A percentile compares a stretch with the other conserved stretches of the same genome.
Evolutionary conservation across 2,888 invertebrate genomes (phyloP).

Genomic region (Sisyra nigra): DNA sequence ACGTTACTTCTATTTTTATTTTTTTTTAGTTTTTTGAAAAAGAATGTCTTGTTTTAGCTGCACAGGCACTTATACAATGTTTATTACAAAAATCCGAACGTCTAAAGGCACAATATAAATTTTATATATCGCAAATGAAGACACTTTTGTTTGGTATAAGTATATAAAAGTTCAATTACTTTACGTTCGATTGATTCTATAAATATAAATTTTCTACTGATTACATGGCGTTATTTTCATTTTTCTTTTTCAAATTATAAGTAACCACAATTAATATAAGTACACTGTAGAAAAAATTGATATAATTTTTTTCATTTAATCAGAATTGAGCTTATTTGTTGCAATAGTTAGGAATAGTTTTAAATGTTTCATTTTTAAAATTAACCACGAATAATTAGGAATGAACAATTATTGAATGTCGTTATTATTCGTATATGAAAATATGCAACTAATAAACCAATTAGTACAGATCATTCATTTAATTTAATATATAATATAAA

Average conservation of each 20-base stretch:
- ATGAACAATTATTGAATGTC: neutral
- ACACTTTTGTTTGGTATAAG: constrained; percentile 4
- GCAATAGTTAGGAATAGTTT: neutral
- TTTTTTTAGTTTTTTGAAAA: neutral
- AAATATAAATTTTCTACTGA: no score
- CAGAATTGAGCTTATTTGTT: no score
- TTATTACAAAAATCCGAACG: constrained; percentile 2
- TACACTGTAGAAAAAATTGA: constrained; percentile 1
- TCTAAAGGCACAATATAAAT: constrained; percentile 6
- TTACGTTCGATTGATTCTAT: no score
- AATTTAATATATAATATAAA: neutral
- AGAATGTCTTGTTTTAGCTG: constrained; percentile 1
- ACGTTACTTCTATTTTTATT: neutral
- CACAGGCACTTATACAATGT: constrained; percentile 6
- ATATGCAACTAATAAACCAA: no score
- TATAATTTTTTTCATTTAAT: no score
- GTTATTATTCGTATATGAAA: no score
- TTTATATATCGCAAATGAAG: constrained; percentile 5
- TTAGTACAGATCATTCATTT: no score
- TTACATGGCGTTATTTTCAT: constrained; percentile 1
- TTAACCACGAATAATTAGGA: neutral
- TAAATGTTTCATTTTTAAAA: neutral
- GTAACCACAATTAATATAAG: constrained; percentile 6
- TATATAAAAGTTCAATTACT: no score
- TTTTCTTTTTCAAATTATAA: constrained; percentile 2